Conservation (phyloP, 30 jellyfish, hydroid and myxozoan species). For the Hydra vulgaris region DNA sequence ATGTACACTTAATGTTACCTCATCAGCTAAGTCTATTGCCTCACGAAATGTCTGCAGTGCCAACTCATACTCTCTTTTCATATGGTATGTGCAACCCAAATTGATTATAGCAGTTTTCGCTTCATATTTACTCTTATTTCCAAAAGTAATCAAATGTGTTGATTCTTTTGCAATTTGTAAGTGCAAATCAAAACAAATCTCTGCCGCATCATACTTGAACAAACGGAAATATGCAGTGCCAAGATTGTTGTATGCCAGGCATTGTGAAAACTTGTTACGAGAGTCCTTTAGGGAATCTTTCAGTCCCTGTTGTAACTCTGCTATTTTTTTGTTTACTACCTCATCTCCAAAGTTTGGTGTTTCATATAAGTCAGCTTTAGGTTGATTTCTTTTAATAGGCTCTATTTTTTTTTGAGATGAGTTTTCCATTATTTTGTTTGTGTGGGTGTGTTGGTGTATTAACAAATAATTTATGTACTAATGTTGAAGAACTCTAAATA, state of each 20-base stretch:
- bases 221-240: constrained; percentile 71
- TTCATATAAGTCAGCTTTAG: constrained; percentile 57
- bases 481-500: no score
- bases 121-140: constrained; percentile 66
- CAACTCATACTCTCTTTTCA: constrained; percentile 54
- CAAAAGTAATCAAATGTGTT: constrained; percentile 5
- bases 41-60: constrained; percentile 65
- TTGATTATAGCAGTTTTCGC: constrained; percentile 65
- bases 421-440: no score
- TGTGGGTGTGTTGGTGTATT: no score
- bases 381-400: constrained; percentile 33
- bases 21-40: constrained; percentile 83
- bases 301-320: constrained; percentile 52
- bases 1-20: constrained; percentile 1
- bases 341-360: constrained; percentile 62
- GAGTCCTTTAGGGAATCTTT: constrained; percentile 39
- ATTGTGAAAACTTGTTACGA: constrained; percentile 33
- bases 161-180: constrained; percentile 44
- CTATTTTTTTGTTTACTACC: constrained; percentile 25
- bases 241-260: constrained; percentile 26
- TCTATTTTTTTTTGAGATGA: constrained; percentile 8
- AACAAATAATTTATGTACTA: no score
- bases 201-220: constrained; percentile 84
- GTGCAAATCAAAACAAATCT: constrained; percentile 60
- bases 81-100: constrained; percentile 56